Evolutionary conservation across 2,113 vertebrate genomes (phyloP).

Genomic region (Syrmaticus mikado): DNA sequence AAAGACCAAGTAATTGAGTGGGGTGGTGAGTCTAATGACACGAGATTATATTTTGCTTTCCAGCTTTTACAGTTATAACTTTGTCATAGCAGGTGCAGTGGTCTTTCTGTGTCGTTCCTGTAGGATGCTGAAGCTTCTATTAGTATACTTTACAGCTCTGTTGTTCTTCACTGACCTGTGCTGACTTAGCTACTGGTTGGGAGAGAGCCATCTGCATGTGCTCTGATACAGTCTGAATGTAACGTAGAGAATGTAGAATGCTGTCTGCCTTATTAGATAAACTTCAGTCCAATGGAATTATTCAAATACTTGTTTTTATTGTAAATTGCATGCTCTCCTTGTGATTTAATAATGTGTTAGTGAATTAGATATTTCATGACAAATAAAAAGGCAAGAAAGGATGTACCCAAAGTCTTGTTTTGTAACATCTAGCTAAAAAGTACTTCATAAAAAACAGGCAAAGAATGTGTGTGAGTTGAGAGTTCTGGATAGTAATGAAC

Average conservation of each 20-base stretch:
- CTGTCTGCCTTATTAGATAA: not conserved
- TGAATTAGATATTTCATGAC: not conserved
- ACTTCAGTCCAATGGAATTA: not conserved
- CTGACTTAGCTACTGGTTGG: constrained; percentile 8
- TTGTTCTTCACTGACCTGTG: constrained; percentile 26
- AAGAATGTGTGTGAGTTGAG: not conserved
- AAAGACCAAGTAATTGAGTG: not conserved
- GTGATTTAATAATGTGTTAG: not conserved
- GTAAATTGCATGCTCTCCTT: not conserved
- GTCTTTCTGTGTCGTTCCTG: not conserved
- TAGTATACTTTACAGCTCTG: constrained; percentile 14
- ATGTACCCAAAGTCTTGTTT: not conserved
- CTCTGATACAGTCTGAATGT: not conserved
- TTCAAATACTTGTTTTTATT: not conserved
- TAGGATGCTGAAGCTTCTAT: not conserved
- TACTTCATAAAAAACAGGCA: not conserved
- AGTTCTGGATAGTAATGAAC: not conserved
- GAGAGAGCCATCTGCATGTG: not conserved
- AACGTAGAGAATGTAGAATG: not conserved
- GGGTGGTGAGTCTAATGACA: not conserved
- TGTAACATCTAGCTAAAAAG: not conserved
- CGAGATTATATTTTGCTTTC: not conserved
- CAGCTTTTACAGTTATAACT: not conserved
- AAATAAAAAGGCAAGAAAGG: not conserved
- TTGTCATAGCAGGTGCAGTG: rapidly evolving